Evolutionary conservation across 1,140 invertebrate species (phyloP).

Genomic region (Polyergus mexicanus): DNA sequence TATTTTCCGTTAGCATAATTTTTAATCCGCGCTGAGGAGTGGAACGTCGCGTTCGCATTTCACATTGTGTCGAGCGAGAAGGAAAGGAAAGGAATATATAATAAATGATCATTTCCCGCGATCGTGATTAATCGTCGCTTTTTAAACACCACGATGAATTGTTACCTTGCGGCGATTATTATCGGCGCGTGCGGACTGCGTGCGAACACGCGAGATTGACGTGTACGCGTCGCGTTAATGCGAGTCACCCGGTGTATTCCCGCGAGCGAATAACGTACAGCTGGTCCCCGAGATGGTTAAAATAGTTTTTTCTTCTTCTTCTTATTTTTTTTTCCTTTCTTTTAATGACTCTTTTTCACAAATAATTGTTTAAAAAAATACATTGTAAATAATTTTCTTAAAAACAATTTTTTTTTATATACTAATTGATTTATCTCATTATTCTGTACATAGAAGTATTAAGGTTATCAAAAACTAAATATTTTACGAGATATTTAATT

Average conservation of each 20-base stretch:
- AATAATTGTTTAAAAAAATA: too few species aligned
- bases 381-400: too few species aligned
- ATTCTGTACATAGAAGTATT: too few species aligned
- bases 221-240: slow-evolving; percentile 19
- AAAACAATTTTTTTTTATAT: too few species aligned
- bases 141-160: slow-evolving; percentile 55
- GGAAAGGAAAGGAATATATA: slow-evolving; percentile 12
- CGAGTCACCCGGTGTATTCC: slow-evolving; percentile 15
- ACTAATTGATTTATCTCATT: too few species aligned
- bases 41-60: slow-evolving; percentile 22
- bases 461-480: too few species aligned
- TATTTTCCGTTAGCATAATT: slow-evolving; percentile 15
- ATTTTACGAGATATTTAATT: too few species aligned
- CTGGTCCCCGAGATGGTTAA: neutral
- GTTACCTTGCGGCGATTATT: slow-evolving; percentile 35
- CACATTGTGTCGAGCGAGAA: neutral
- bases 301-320: too few species aligned
- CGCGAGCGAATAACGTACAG: neutral
- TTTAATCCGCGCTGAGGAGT: slow-evolving; percentile 3
- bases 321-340: neutral
- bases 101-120: slow-evolving; percentile 28
- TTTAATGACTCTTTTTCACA: too few species aligned
- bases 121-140: slow-evolving; percentile 64
- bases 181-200: slow-evolving; percentile 40
- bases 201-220: slow-evolving; percentile 46